Evolutionary conservation across 2,888 invertebrate species (phyloP).

Genomic region (Pterostichus madidus): DNA sequence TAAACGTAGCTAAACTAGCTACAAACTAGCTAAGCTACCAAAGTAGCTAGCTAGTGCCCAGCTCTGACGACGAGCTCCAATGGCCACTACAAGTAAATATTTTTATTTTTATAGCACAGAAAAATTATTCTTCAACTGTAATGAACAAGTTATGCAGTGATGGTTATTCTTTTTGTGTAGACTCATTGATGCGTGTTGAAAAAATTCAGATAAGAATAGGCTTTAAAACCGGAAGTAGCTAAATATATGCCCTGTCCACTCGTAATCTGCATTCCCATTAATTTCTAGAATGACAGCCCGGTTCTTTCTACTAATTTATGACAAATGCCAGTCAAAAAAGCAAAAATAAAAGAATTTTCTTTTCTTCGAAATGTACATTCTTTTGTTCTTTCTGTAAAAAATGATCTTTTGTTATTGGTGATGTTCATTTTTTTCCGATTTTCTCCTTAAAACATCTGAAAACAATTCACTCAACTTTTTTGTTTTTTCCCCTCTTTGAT

Average conservation of each 20-base stretch:
- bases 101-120: too few relatives aligned
- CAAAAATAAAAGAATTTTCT: slow-evolving; percentile 51
- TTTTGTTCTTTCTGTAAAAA: slow-evolving; percentile 58
- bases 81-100: too few relatives aligned
- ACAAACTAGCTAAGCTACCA: too few relatives aligned
- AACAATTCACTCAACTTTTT: slow-evolving; percentile 28
- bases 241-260: slow-evolving; percentile 64
- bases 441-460: background rate
- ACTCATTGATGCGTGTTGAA: slow-evolving; percentile 64
- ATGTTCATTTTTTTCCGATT: slow-evolving; percentile 47
- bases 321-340: slow-evolving; percentile 63
- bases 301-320: slow-evolving; percentile 62
- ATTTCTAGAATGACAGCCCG: slow-evolving; percentile 60
- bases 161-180: slow-evolving; percentile 52
- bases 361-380: slow-evolving; percentile 53
- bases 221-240: slow-evolving; percentile 61
- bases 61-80: too few relatives aligned
- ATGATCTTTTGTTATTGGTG: slow-evolving; percentile 44
- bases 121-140: background rate
- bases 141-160: background rate
- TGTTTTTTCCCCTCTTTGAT: background rate
- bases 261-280: slow-evolving; percentile 66
- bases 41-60: too few relatives aligned
- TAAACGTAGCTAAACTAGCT: too few relatives aligned
- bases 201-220: slow-evolving; percentile 64